These are phyloP conservation scores for Sylvicola cinctus DNA, from an alignment of 2,888 invertebrate genomes.

Conservation along the genomic window DNA sequence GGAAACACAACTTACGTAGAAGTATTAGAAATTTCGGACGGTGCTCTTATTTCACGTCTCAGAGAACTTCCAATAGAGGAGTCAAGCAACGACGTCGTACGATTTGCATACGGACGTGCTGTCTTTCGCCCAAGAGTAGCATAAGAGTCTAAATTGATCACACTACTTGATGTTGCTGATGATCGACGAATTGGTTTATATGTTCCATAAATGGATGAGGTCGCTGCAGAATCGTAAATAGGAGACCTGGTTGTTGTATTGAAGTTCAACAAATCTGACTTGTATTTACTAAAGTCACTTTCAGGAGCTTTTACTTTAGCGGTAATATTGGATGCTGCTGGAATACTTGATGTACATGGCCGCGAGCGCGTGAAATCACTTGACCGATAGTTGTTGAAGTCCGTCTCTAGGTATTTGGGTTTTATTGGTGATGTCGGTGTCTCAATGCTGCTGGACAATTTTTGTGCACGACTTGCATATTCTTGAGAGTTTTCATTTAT, in stretches of 20 bases:
- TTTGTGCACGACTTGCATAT: neutral
- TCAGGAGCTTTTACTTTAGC: too few relatives aligned
- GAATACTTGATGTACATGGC: too few relatives aligned
- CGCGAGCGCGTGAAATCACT: too few relatives aligned
- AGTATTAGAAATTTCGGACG: neutral
- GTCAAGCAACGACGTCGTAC: constrained; percentile 21
- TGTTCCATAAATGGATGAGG: constrained; percentile 18
- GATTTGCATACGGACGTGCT: constrained; percentile 19
- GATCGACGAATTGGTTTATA: constrained; percentile 23
- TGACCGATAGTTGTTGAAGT: too few relatives aligned
- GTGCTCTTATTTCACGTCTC: neutral
- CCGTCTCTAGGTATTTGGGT: too few relatives aligned
- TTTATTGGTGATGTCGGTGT: neutral
- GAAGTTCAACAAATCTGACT: neutral
- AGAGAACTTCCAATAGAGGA: constrained; percentile 8
- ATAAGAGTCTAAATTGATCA: constrained; percentile 10
- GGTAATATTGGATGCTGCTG: too few relatives aligned
- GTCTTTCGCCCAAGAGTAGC: constrained; percentile 21
- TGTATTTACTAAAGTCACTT: neutral
- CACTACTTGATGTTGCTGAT: constrained; percentile 8
- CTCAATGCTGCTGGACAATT: neutral
- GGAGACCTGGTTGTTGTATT: constrained; percentile 2
- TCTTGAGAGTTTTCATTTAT: neutral
- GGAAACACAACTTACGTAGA: neutral
- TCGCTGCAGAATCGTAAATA: constrained; percentile 5